phyloP scores from a whole-genome alignment of 2,797 vertebrate species.

The Poecilia gillii region DNA sequence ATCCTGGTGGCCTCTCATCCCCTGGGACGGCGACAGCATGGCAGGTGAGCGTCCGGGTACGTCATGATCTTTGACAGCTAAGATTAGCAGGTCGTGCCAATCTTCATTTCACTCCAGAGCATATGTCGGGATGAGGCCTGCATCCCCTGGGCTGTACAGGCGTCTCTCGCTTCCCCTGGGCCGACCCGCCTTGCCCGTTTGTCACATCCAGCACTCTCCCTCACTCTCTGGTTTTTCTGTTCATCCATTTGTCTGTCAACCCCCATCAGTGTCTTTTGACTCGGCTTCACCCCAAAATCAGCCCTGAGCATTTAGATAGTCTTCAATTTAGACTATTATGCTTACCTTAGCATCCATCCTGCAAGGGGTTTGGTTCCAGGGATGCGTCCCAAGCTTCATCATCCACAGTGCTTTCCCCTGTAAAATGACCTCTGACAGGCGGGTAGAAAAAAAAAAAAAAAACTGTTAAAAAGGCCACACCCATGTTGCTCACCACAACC shows the following conservation, averaged over 20 bases:
- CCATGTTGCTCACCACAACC: constrained; percentile 56
- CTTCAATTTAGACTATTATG: constrained; percentile 46
- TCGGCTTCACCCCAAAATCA: constrained; percentile 40
- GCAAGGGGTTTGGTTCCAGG: constrained; percentile 30
- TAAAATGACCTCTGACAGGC: constrained; percentile 33
- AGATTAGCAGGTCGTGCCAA: constrained; percentile 79
- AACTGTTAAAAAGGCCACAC: constrained; percentile 56
- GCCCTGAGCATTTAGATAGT: constrained; percentile 48
- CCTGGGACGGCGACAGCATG: constrained; percentile 53
- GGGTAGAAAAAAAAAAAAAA: constrained; percentile 20
- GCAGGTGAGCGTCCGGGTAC: constrained; percentile 70
- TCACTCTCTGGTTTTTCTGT: constrained; percentile 63
- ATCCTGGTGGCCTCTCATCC: constrained; percentile 68
- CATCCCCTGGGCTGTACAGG: constrained; percentile 67
- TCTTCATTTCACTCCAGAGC: constrained; percentile 78
- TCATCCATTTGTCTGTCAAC: constrained; percentile 72
- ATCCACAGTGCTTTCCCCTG: constrained; percentile 18
- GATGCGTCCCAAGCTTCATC: constrained; percentile 40
- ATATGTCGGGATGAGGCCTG: constrained; percentile 77
- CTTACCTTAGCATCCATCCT: constrained; percentile 77
- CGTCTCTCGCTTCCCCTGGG: constrained; percentile 50
- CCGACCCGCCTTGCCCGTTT: constrained; percentile 65
- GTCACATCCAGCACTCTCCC: constrained; percentile 68
- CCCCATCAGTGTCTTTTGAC: constrained; percentile 64
- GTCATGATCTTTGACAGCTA: constrained; percentile 76